phyloP scores from a whole-genome alignment of 2,113 vertebrate genomes.

The Phrynocephalus versicolor region DNA sequence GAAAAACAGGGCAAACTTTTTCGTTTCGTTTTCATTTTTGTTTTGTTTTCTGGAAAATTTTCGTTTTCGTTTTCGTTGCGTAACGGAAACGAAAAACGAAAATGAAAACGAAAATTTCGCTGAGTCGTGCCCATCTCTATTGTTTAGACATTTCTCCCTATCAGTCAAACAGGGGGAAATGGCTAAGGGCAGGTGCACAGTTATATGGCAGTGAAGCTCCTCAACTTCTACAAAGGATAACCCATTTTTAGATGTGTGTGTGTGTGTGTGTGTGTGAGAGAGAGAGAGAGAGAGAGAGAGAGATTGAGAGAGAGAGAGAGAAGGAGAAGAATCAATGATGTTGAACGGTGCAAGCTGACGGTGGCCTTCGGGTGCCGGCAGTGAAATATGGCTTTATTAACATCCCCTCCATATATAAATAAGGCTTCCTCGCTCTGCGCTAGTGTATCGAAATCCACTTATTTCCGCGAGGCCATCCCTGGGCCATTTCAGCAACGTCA shows the following conservation, averaged over 20 bases:
- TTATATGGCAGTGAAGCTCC: background rate
- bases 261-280: too few relatives aligned
- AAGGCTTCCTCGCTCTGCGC: conserved; percentile 22
- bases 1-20: too few relatives aligned
- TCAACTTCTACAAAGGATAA: background rate
- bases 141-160: too few relatives aligned
- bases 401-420: conserved; percentile 27
- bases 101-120: too few relatives aligned
- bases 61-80: too few relatives aligned
- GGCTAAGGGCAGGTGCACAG: background rate
- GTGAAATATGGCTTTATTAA: conserved; percentile 26
- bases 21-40: too few relatives aligned
- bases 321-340: conserved; percentile 6
- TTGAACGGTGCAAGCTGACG: background rate
- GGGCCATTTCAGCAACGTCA: conserved; percentile 16
- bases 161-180: background rate
- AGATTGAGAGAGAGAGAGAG: background rate
- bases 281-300: background rate
- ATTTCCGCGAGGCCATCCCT: background rate
- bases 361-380: conserved; percentile 9
- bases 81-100: too few relatives aligned
- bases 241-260: background rate
- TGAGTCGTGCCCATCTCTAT: too few relatives aligned
- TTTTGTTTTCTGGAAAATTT: too few relatives aligned
- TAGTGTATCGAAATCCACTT: background rate